phyloP scores from a whole-genome alignment of 2,797 vertebrate genomes.

The Anolis apletophallus region DNA sequence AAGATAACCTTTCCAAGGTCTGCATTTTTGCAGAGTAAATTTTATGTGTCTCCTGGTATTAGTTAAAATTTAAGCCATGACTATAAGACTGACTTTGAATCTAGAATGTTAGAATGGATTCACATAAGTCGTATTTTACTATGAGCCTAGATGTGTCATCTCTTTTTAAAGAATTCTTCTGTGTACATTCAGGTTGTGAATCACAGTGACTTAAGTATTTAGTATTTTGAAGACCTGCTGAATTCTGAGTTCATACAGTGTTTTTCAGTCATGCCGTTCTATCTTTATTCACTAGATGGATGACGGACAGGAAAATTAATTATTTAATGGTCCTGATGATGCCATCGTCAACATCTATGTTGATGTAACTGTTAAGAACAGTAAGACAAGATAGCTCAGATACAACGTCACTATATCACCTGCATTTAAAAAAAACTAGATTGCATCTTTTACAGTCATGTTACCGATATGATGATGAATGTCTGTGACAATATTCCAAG shows the following conservation, averaged over 20 bases:
- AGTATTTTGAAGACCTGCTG: background rate
- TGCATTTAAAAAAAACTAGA: slow-evolving; percentile 12
- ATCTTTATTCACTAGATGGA: background rate
- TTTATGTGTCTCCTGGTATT: background rate
- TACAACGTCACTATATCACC: background rate
- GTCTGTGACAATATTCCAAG: slow-evolving; percentile 4
- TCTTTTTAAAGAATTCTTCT: background rate
- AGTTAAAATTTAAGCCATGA: background rate
- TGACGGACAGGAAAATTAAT: background rate
- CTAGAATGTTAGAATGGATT: background rate
- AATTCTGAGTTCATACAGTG: background rate
- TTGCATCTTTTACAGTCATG: background rate
- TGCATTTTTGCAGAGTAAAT: background rate
- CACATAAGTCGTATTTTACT: background rate
- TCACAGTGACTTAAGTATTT: background rate
- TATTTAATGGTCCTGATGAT: background rate
- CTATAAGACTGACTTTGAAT: background rate
- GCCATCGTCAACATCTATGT: background rate
- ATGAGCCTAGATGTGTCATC: background rate
- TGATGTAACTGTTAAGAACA: background rate
- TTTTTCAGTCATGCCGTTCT: background rate
- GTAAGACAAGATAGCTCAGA: background rate
- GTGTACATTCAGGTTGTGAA: background rate
- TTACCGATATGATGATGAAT: background rate
- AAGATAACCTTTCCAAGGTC: background rate